Conservation (phyloP, 2,888 invertebrate species). For the Hydropsyche betteni region DNA sequence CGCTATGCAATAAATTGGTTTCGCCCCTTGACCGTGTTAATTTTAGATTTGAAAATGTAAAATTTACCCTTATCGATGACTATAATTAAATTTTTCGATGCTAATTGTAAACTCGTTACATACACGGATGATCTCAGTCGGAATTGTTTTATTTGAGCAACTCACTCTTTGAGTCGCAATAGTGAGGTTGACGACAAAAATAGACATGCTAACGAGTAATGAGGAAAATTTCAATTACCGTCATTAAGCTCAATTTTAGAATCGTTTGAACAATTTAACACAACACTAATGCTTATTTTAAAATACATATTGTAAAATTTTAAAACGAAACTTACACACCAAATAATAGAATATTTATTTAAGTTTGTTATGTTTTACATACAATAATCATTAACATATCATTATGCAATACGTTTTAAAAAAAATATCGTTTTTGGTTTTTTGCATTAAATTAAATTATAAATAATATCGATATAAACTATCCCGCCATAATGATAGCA, state of each 20-base stretch:
- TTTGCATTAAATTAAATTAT: slow-evolving; percentile 1
- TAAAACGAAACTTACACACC: background rate
- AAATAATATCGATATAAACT: background rate
- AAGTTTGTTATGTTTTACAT: background rate
- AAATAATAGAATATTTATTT: background rate
- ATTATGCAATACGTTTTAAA: no score
- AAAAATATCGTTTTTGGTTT: no score
- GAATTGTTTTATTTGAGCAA: background rate
- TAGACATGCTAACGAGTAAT: slow-evolving; percentile 32
- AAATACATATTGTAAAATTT: background rate
- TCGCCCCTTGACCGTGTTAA: background rate
- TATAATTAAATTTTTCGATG: no score
- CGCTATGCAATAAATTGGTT: background rate
- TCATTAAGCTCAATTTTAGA: slow-evolving; percentile 33
- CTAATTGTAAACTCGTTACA: no score
- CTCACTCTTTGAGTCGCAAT: background rate
- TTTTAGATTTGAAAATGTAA: no score
- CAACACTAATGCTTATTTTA: background rate
- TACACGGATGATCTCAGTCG: no score
- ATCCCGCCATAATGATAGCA: slow-evolving; percentile 41
- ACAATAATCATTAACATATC: background rate
- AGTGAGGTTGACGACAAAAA: slow-evolving; percentile 23
- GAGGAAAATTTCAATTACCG: slow-evolving; percentile 46
- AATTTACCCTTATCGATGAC: no score
- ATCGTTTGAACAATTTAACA: slow-evolving; percentile 24